Percentiles rank a stretch among this genome's conserved stretches.
Conservation (phyloP, 2,888 invertebrate genomes). For the Cephonodes hylas region DNA sequence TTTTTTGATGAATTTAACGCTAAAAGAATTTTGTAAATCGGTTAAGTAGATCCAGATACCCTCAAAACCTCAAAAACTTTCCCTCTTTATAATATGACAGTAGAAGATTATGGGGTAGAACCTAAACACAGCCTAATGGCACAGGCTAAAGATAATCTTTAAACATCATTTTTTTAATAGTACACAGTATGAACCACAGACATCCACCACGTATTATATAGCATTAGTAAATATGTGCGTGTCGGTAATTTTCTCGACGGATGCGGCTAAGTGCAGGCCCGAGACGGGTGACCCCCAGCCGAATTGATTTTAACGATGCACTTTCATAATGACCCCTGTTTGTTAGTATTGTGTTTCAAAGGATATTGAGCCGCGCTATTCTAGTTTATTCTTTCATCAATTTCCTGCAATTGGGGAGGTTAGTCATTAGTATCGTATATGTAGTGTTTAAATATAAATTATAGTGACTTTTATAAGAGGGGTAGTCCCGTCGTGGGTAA, state of each 20-base stretch:
- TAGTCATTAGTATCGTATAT: background rate
- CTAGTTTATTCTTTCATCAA: background rate
- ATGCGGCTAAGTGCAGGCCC: slow-evolving; percentile 31
- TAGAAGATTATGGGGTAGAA: too few relatives aligned
- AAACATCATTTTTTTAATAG: too few relatives aligned
- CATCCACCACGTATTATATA: background rate
- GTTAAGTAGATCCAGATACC: too few relatives aligned
- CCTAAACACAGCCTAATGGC: too few relatives aligned
- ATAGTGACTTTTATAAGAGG: too few relatives aligned
- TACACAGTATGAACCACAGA: background rate
- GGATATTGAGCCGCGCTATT: background rate
- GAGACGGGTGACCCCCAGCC: slow-evolving; percentile 31
- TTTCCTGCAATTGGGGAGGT: background rate
- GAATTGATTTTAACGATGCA: slow-evolving; percentile 55
- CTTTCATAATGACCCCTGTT: slow-evolving; percentile 34
- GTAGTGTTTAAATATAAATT: too few relatives aligned
- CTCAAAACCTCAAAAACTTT: too few relatives aligned
- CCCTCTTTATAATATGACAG: too few relatives aligned
- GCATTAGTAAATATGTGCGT: background rate
- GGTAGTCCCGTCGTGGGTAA: background rate
- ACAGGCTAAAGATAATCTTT: too few relatives aligned
- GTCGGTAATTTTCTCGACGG: slow-evolving; percentile 30
- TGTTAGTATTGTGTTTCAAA: slow-evolving; percentile 18
- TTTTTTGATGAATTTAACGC: too few relatives aligned
- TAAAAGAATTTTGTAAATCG: too few relatives aligned